Evolutionary conservation across 1,140 invertebrate genomes (phyloP), one percentile per base, ranked within the genome.

Genomic region (Chymomyza costata): DNA sequence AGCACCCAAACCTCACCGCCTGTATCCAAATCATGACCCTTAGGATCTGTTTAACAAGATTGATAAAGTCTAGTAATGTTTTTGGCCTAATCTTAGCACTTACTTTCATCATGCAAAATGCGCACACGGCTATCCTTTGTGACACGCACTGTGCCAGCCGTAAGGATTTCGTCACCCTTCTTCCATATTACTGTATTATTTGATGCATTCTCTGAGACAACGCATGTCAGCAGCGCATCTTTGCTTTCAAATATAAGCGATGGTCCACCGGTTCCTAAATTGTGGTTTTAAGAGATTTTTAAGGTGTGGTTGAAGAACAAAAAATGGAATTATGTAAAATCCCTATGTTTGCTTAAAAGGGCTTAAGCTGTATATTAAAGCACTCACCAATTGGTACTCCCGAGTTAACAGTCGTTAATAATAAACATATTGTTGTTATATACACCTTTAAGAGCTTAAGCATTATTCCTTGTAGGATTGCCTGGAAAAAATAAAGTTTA

Each of bases 1-100:
- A 95, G 87, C 17, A 94, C 92, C 93, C 93, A 95, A 8, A 94
- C 92, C 70, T 94, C 92, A 1, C 92, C 92, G 10, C 91, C 88
- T 86, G 88, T 87, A 21, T 74, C 82, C 43, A 87, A 83, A 43
- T 60, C 73, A 14, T 48, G 65, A 11, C 86, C 86, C 1, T 86
- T 87, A 0, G 88, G 88, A 74, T 58, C 88, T 89, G 86, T n/a
- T n/a, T n/a, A n/a, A n/a, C n/a, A 6, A 0, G n/a, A n/a, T n/a
- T n/a, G n/a, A n/a, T n/a, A 2, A 15, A 85, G 28, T 25, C 15
- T 10, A 2, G 6, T 17, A 3, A n/a, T 8, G 32, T 38, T 17
- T 6, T 45, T 7, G 28, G 7, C 8, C 6, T 11, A 8, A 2
- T 0, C 16, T n/a, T 5, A n/a, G n/a, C 45, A 73, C 86, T 85